Evolutionary conservation across 2,888 invertebrate genomes (phyloP).

Genomic region (Microchrysa polita): DNA sequence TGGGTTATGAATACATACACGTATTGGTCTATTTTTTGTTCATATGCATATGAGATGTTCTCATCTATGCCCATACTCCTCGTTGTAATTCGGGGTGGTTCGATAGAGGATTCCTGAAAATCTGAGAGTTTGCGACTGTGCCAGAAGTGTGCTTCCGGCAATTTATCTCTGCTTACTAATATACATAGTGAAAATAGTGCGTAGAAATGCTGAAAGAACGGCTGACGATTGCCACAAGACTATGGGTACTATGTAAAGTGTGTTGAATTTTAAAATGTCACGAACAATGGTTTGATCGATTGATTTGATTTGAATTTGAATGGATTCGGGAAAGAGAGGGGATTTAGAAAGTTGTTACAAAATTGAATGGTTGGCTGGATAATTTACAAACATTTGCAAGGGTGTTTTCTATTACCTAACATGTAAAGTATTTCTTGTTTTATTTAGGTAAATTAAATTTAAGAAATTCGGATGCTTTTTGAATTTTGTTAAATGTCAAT

Average conservation of each 20-base stretch:
- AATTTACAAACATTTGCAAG: conserved; percentile 12
- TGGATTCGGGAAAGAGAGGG: too few species aligned
- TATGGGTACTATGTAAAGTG: conserved; percentile 1
- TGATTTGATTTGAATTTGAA: conserved; percentile 33
- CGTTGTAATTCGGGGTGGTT: conserved; percentile 11
- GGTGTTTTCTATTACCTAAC: too few species aligned
- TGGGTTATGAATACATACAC: conserved; percentile 14
- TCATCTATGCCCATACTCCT: too few species aligned
- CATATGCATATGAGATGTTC: conserved; percentile 18
- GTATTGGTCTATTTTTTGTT: neutral
- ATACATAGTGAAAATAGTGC: neutral
- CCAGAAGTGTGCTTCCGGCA: conserved; percentile 34
- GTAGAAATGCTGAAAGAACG: neutral
- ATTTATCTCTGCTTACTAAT: conserved; percentile 36
- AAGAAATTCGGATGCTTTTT: too few species aligned
- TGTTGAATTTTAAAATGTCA: neutral
- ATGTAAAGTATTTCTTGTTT: too few species aligned
- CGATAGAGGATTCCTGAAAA: neutral
- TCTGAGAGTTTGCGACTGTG: neutral
- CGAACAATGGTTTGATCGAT: conserved; percentile 26
- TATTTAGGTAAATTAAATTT: too few species aligned
- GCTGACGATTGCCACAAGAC: conserved; percentile 24
- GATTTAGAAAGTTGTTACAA: too few species aligned
- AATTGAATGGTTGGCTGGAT: neutral
- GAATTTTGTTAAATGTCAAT: too few species aligned